Evolutionary conservation across 1,140 invertebrate genomes (phyloP), one percentile per base, ranked within the genome.

Genomic region (Helicoverpa armigera): DNA sequence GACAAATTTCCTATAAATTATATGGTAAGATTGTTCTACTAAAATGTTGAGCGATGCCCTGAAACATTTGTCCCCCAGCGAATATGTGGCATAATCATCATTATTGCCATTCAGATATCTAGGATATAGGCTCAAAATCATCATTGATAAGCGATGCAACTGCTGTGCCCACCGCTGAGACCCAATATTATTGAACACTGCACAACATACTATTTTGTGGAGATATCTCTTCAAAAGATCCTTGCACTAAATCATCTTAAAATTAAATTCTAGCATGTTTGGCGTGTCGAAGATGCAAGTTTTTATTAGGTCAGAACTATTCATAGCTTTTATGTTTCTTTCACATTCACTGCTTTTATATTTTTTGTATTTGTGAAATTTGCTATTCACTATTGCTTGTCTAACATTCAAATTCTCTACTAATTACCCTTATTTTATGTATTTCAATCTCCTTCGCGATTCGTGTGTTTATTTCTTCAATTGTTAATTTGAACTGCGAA

Each of bases 221-320:
- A 16, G 29, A 29, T 29, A 16, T 63, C 31, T 65, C n/a, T 65
- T 48, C 18, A 13, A 54, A 43, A 43, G 35, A 54, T 72, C 69
- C 18, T 70, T 14, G 50, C 23, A 53, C 35, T 53, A 58, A 56
- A 51, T 73, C 70, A 73, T 43, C 70, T 56, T 16, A 73, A 43
- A 53, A 72, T 56, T 73, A 58, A 56, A 56, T 73, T 73, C 53
- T 73, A 73, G 70, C 70, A 73, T 73, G 54, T 73, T 73, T 58
- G 70, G 70, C 54, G 70, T 73, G 29, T 31, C 70, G 70, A 73
- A 73, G 70, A 73, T 56, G 18, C 70, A 14, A 56, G 70, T 73
- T 35, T 56, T 43, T 10, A 56, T 73, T 73, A 73, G 70, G 70
- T 73, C 31, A 73, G 70, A 73, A 14, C 18, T 29, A 65, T 72